Percentiles rank a stretch among this genome's conserved stretches.
These are phyloP conservation scores for Pammene fasciana DNA, from an alignment of 2,888 invertebrate species.

Conservation along the genomic window DNA sequence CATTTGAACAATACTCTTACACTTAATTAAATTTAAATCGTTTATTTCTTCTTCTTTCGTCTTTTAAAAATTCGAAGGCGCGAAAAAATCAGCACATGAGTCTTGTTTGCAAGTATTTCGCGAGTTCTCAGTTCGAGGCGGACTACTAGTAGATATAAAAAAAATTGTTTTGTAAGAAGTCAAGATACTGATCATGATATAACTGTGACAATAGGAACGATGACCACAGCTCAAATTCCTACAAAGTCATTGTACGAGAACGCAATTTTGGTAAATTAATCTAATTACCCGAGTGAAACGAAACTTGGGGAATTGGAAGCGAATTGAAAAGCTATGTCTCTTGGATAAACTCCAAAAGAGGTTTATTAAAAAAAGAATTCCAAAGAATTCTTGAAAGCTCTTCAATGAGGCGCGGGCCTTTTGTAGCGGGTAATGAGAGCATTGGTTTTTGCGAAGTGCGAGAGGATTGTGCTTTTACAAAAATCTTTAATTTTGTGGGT, in stretches of 20 bases:
- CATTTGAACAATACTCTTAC: too few relatives aligned
- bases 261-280: constrained; percentile 45
- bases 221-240: constrained; percentile 18
- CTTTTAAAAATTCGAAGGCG: too few relatives aligned
- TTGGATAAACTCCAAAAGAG: constrained; percentile 51
- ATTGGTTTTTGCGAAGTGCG: too few relatives aligned
- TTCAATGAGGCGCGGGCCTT: constrained; percentile 6
- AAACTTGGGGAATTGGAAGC: constrained; percentile 46
- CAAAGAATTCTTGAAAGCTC: constrained; percentile 51
- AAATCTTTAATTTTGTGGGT: not conserved
- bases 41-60: too few relatives aligned
- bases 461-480: not conserved
- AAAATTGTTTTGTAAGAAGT: not conserved
- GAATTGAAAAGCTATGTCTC: constrained; percentile 48
- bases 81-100: too few relatives aligned
- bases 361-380: constrained; percentile 53
- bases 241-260: constrained; percentile 22
- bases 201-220: constrained; percentile 6
- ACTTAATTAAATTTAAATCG: too few relatives aligned
- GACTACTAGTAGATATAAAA: too few relatives aligned
- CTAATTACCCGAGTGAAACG: constrained; percentile 45
- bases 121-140: too few relatives aligned
- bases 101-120: too few relatives aligned
- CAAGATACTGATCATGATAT: constrained; percentile 8
- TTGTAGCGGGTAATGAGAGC: constrained; percentile 16